Conservation (phyloP, 92 coral and sea anemone genomes). For the Phenganax stokvisi region DNA sequence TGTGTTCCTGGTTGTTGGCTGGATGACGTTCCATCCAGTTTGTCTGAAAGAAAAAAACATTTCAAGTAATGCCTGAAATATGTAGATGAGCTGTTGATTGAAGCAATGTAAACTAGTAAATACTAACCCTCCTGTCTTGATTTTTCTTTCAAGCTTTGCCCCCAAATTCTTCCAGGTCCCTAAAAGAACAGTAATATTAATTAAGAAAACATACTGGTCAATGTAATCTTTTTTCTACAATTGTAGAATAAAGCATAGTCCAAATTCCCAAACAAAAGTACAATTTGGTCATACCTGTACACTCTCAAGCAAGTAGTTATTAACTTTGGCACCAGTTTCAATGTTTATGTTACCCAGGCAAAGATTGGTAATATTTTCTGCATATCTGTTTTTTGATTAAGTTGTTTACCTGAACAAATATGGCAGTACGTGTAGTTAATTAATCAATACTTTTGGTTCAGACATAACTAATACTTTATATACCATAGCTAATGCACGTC, state of each 20-base stretch:
- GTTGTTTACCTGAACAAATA: too few species aligned
- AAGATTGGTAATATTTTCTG: conserved; percentile 36
- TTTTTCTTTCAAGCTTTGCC: not conserved
- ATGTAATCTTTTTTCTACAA: not conserved
- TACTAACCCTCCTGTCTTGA: conserved; percentile 8
- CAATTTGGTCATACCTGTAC: conserved; percentile 36
- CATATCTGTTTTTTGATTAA: conserved; percentile 29
- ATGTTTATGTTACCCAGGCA: conserved; percentile 39
- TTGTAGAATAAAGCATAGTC: not conserved
- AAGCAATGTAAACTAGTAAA: too few species aligned
- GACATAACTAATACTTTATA: not conserved
- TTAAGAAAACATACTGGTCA: not conserved
- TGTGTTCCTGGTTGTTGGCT: not conserved
- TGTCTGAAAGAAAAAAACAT: too few species aligned
- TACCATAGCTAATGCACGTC: not conserved
- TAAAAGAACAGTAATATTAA: not conserved
- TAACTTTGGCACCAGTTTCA: conserved; percentile 40
- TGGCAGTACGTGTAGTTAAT: not conserved
- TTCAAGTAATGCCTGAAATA: too few species aligned
- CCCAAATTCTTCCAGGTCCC: conserved; percentile 27
- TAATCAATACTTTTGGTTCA: conserved; percentile 1
- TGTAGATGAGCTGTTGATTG: too few species aligned
- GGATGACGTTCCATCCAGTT: not conserved
- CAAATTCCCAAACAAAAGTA: not conserved
- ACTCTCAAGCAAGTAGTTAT: conserved; percentile 39